These are phyloP conservation scores for Entomobrya proxima DNA, from an alignment of 2,888 invertebrate genomes.

Conservation along the genomic window DNA sequence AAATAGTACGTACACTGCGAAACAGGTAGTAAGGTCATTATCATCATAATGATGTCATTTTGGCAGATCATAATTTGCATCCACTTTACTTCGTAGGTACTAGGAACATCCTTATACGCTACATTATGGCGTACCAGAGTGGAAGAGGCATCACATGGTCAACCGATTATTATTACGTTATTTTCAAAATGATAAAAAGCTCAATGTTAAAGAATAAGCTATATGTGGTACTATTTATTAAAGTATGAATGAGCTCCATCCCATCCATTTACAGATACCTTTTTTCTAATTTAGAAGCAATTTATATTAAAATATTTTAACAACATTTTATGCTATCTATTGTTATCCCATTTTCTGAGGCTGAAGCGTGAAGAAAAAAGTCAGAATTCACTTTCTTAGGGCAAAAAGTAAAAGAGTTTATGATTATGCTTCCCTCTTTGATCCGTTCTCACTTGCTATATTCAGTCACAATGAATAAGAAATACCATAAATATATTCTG, in stretches of 20 bases:
- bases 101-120: constrained; percentile 40
- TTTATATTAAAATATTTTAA: constrained; percentile 18
- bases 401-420: neutral
- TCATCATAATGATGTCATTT: neutral
- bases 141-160: constrained; percentile 42
- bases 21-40: constrained; percentile 25
- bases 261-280: neutral
- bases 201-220: constrained; percentile 24
- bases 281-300: neutral
- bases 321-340: neutral
- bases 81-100: too few relatives aligned
- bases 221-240: constrained; percentile 12
- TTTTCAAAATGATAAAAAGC: constrained; percentile 28
- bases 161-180: neutral
- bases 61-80: neutral
- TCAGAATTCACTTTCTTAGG: constrained; percentile 57
- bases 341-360: constrained; percentile 23
- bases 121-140: constrained; percentile 11
- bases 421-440: neutral
- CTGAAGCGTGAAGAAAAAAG: constrained; percentile 39
- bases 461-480: neutral
- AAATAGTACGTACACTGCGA: constrained; percentile 12
- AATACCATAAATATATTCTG: constrained; percentile 48
- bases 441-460: neutral
- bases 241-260: neutral